Conservation (phyloP, 2,888 invertebrate genomes). For the Dorcus hopei region DNA sequence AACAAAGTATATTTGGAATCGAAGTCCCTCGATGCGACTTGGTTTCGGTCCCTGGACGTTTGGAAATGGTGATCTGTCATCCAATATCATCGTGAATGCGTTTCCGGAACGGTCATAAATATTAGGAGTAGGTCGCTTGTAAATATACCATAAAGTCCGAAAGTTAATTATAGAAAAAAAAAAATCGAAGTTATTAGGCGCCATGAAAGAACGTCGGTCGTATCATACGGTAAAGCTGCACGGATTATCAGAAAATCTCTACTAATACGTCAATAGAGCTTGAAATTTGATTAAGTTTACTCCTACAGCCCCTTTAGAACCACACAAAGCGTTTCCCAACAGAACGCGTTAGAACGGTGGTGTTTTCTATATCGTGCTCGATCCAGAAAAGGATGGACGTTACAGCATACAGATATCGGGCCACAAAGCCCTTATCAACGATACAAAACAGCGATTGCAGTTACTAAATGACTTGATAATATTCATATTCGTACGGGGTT, state of each 20-base stretch:
- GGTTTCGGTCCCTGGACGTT: not conserved
- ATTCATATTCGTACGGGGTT: no score
- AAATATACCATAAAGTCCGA: no score
- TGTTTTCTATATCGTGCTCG: no score
- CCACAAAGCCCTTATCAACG: no score
- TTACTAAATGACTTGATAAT: no score
- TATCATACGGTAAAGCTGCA: conserved; percentile 24
- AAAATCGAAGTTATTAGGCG: no score
- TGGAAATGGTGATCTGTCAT: not conserved
- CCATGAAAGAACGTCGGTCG: no score
- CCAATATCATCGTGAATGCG: not conserved
- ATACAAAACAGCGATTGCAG: no score
- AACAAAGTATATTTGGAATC: conserved; percentile 6
- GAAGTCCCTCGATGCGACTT: not conserved
- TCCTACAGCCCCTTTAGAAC: conserved; percentile 36
- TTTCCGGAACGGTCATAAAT: not conserved
- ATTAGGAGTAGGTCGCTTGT: not conserved
- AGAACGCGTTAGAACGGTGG: conserved; percentile 3
- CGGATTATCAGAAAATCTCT: conserved; percentile 46
- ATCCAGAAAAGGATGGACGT: no score
- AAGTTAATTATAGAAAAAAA: no score
- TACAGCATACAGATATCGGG: no score
- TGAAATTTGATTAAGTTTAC: conserved; percentile 49
- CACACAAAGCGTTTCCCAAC: conserved; percentile 17
- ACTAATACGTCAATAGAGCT: conserved; percentile 48